Evolutionary conservation across 2,888 invertebrate species (phyloP).

Genomic region (Morpho achilles): DNA sequence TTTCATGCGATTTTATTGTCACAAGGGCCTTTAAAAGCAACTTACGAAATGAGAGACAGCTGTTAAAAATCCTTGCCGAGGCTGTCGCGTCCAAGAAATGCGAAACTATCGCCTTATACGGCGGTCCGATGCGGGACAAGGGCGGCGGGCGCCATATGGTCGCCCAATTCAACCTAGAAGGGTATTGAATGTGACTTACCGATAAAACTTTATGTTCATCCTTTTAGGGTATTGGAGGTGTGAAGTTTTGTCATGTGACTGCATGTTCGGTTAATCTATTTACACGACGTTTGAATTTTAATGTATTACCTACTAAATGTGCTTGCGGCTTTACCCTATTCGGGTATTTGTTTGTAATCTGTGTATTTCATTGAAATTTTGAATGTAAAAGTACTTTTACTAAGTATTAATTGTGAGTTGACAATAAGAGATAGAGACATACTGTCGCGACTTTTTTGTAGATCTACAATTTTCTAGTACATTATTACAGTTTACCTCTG

Average conservation of each 20-base stretch:
- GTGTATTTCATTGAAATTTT: too few species aligned
- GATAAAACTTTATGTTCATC: slow-evolving; percentile 10
- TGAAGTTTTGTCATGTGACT: too few species aligned
- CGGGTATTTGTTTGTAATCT: too few species aligned
- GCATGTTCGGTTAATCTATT: too few species aligned
- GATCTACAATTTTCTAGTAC: too few species aligned
- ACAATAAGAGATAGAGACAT: too few species aligned
- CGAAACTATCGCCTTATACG: slow-evolving; percentile 23
- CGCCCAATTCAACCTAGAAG: slow-evolving; percentile 21
- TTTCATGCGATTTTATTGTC: not conserved
- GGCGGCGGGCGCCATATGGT: slow-evolving; percentile 35
- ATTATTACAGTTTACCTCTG: too few species aligned
- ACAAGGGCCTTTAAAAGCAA: not conserved
- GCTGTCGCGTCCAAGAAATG: slow-evolving; percentile 10
- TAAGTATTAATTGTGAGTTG: too few species aligned
- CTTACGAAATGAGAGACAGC: slow-evolving; percentile 12
- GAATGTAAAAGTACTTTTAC: too few species aligned
- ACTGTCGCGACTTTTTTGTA: too few species aligned
- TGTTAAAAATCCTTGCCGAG: slow-evolving; percentile 22
- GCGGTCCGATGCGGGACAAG: slow-evolving; percentile 32
- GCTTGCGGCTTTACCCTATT: not conserved
- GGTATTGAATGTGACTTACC: slow-evolving; percentile 15
- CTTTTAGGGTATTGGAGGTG: slow-evolving; percentile 4
- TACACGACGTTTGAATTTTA: too few species aligned
- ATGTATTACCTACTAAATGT: not conserved